Evolutionary conservation across 2,797 vertebrate species (phyloP), one percentile per base, ranked within the genome.

Genomic region (Scyliorhinus canicula): DNA sequence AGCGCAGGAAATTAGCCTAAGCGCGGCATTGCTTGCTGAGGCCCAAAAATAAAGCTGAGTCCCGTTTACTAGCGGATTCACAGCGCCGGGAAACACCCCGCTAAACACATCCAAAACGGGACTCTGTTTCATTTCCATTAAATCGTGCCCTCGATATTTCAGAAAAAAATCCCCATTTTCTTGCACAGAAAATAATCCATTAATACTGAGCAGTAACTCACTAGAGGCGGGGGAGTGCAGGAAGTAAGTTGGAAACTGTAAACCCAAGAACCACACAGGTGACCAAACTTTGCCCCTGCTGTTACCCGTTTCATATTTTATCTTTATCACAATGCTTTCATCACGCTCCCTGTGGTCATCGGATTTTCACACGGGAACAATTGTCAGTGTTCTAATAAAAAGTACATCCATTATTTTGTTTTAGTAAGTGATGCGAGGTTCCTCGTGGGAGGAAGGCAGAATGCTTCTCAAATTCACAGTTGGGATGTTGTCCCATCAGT

Each of bases 281-380:
- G 44, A 82, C 7, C 40, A 82, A 47, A 47, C 19, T 47, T 82
- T 47, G 6, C 40, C 79, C 44, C 40, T 50, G 40, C 88, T 63
- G 40, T 8, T 9, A 26, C 60, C 60, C 11, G n/a, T 26, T 91
- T 90, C 55, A 90, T n/a, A 90, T 60, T 63, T 40, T 44, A 65
- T 57, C 57, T 65, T 40, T 91, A 6, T 26, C 57, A 65, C 9
- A 4, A 65, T 57, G 8, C 8, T 91, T 91, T 91, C 21, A 65
- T 91, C 24, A 65, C 28, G 21, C 24, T 9, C 21, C 21, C 60
- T 4, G 40, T 44, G 16, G n/a, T 21, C 35, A 26, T 9, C 12
- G 31, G 4, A 94, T 52, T 71, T 94, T 94, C 93, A 94, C 93
- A 94, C 24, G 93, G 93, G 67, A 94, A 94, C 14, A 5, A 71